Evolutionary conservation across 1,140 invertebrate species (phyloP), one percentile per base, ranked within the genome.

Genomic region (Hyphantria cunea): DNA sequence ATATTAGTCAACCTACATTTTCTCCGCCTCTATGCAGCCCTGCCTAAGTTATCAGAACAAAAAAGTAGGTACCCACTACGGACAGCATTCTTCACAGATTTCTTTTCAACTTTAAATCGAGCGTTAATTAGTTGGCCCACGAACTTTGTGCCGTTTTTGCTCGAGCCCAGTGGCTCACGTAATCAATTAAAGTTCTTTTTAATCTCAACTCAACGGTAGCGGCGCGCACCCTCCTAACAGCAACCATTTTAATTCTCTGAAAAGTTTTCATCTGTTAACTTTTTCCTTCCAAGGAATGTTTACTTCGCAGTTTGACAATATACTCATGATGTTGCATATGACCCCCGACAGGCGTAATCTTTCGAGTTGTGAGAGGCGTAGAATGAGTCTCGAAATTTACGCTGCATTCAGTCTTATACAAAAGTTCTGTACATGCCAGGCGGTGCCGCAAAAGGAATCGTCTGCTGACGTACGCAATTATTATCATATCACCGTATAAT

Each of bases 111-210:
- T 64, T 64, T 51, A 51, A 64, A 64, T 64, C 62, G 62, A 51
- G 62, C 62, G 62, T 64, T 64, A 64, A 64, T 64, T 64, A 64
- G 62, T 64, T 64, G 50, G 37, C 48, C 39, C 44, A 39, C 51
- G 54, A 39, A 64, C 39, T 58, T 56, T 51, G 47, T 31, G 51
- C 44, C 48, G 58, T 64, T 64, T 58, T 63, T 54, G 51, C 51
- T 48, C 52, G 39, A 17, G 60, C 53, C 62, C 53, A 45, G 25
- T 52, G 48, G 62, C 32, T 39, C 62, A 52, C 62, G 62, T 64
- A 64, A 64, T 64, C 62, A 64, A 64, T 64, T 64, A 58, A 56
- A 56, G 11, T 47, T 64, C 54, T 58, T 63, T 63, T 63, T 63
- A 62, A 60, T 60, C 56, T 51, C 48, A 12, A 51, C 48, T 60